Base-by-base conservation (phyloP, 2,888 invertebrate genomes). In the Parnassius apollo region DNA sequence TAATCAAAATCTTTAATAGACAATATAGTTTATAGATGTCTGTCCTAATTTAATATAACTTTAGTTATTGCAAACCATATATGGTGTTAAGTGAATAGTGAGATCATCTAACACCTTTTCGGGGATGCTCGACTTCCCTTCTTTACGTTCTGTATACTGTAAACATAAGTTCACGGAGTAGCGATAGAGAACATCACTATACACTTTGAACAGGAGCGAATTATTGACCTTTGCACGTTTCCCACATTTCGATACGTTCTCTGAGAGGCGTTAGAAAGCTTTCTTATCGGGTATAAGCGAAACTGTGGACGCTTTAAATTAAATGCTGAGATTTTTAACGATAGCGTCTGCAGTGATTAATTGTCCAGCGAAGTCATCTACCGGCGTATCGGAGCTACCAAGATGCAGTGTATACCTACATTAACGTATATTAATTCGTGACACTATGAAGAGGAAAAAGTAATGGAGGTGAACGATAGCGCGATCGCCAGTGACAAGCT, bases 181-280 rank as follows among this genome's bases (percentile, higher is more conserved):
- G 10, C n/a, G 13, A 1, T 1, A 45, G 18, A 42, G 42, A 42
- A 63, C 66, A 68, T 65, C 66, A 71, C 51, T 64, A 59, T 63
- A 66, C 61, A 61, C 66, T 67, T 67, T 69, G 69, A 67, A 74
- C 83, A 78, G 86, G 82, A 85, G 86, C 84, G 75, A 80, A 83
- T 79, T 80, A 75, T 75, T 79, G 85, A 86, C 86, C 87, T 83
- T 57, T 82, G 79, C 74, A 77, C 82, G 71, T 73, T 85, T 88
- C 85, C 81, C 87, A 86, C 83, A 83, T 81, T 77, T 63, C 73
- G 80, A 78, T 76, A 74, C 72, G 71, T 71, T 64, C 75, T 48
- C 62, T 44, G 49, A 71, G 75, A 80, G 78, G 81, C 78, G 85
- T 83, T 85, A 87, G 88, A 88, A 88, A 88, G 88, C 82, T 80